These are phyloP conservation scores for Orchestia grillus DNA, from an alignment of 1,140 invertebrate genomes.

Conservation along the genomic window DNA sequence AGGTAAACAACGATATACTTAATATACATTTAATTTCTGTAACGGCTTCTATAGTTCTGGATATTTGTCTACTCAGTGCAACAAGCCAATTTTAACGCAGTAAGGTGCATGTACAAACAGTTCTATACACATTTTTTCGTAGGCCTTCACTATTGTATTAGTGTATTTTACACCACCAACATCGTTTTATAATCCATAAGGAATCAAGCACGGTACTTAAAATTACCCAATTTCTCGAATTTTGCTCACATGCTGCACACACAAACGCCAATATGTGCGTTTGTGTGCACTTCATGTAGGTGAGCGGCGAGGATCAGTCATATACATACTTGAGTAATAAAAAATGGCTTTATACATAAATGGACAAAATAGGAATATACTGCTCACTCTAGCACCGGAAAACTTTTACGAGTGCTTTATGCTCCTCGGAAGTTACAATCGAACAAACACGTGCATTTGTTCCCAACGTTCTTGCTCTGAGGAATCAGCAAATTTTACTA, in stretches of 20 bases:
- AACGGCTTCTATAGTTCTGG: background rate
- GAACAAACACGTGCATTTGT: background rate
- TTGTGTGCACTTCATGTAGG: background rate
- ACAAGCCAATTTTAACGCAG: background rate
- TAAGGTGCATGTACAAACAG: background rate
- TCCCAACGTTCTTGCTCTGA: background rate
- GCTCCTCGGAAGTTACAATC: background rate
- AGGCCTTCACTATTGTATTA: background rate
- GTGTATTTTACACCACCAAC: background rate
- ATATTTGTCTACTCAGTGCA: background rate
- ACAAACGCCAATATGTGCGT: background rate
- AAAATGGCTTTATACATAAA: background rate
- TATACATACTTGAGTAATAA: background rate
- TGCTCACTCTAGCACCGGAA: background rate
- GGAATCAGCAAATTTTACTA: background rate
- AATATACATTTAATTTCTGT: background rate
- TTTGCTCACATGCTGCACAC: background rate
- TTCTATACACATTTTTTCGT: background rate
- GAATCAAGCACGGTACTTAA: background rate
- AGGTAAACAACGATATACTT: background rate
- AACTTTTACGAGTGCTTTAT: background rate
- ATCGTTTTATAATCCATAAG: background rate
- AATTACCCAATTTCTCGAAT: background rate
- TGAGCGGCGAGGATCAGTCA: background rate
- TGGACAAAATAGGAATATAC: background rate